These are phyloP conservation scores for Chymomyza fuscimana DNA, from an alignment of 2,888 invertebrate species.

Conservation along the genomic window DNA sequence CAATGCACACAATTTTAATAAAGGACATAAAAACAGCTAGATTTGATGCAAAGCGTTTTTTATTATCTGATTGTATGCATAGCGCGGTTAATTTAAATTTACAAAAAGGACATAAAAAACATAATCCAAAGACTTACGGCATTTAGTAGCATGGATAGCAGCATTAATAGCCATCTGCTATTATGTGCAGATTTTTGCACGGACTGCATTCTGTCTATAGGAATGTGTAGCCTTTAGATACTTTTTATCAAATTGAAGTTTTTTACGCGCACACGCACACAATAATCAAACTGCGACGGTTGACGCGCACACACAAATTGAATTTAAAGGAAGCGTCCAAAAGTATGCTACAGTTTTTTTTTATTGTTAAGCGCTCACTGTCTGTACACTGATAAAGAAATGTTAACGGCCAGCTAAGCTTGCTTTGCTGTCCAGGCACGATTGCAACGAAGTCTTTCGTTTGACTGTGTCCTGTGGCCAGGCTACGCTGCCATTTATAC, in stretches of 20 bases:
- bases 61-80: background rate
- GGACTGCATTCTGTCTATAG: constrained; percentile 46
- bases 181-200: constrained; percentile 60
- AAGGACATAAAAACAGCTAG: constrained; percentile 17
- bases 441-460: constrained; percentile 53
- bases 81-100: too few species aligned
- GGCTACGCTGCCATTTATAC: constrained; percentile 65
- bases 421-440: background rate
- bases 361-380: constrained; percentile 10
- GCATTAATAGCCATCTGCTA: constrained; percentile 63
- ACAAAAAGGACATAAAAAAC: background rate
- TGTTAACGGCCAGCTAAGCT: constrained; percentile 21
- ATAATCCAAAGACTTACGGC: constrained; percentile 67
- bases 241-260: background rate
- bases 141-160: constrained; percentile 75
- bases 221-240: background rate
- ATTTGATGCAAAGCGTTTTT: constrained; percentile 25
- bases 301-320: constrained; percentile 1
- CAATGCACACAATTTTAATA: constrained; percentile 40
- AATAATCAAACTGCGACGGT: constrained; percentile 25
- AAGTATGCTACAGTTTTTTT: constrained; percentile 43
- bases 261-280: constrained; percentile 19
- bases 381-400: constrained; percentile 18
- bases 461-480: constrained; percentile 62
- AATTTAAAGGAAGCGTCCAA: constrained; percentile 28